Conservation (phyloP, 2,888 invertebrate species). For the Pocota personata region DNA sequence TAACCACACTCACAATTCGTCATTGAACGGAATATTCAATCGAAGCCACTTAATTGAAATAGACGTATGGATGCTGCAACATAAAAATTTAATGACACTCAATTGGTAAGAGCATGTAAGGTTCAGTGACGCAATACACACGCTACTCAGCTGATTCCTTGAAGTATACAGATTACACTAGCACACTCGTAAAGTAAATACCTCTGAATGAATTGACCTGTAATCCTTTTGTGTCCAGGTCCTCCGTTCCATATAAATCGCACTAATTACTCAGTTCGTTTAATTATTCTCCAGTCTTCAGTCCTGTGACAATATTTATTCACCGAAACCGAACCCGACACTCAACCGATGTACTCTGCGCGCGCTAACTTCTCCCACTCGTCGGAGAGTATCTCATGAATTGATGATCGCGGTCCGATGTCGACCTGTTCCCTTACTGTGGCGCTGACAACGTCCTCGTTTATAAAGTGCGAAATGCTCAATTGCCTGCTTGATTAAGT, state of each 20-base stretch:
- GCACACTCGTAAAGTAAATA: not conserved
- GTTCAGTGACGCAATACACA: constrained; percentile 40
- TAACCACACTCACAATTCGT: constrained; percentile 2
- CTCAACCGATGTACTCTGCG: constrained; percentile 2
- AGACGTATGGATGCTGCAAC: constrained; percentile 13
- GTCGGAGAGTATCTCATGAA: constrained; percentile 26
- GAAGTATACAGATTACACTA: not conserved
- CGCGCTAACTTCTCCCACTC: constrained; percentile 14
- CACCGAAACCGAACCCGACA: constrained; percentile 16
- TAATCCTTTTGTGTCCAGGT: not conserved
- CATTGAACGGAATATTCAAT: constrained; percentile 52
- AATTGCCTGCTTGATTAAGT: constrained; percentile 53
- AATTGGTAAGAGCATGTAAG: constrained; percentile 43
- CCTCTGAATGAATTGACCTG: not conserved
- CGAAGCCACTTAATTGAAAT: constrained; percentile 49
- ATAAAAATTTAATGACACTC: constrained; percentile 60
- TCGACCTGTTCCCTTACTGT: constrained; percentile 37
- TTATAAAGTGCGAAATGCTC: constrained; percentile 49
- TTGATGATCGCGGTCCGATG: constrained; percentile 38
- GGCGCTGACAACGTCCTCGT: constrained; percentile 24
- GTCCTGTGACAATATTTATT: constrained; percentile 20
- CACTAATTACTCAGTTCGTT: constrained; percentile 7
- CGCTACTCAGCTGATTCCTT: not conserved
- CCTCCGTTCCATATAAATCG: not conserved
- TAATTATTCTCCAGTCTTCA: constrained; percentile 13